Evolutionary conservation across 2,113 vertebrate genomes (phyloP), one percentile per base, ranked within the genome.

Genomic region (Athene noctua): DNA sequence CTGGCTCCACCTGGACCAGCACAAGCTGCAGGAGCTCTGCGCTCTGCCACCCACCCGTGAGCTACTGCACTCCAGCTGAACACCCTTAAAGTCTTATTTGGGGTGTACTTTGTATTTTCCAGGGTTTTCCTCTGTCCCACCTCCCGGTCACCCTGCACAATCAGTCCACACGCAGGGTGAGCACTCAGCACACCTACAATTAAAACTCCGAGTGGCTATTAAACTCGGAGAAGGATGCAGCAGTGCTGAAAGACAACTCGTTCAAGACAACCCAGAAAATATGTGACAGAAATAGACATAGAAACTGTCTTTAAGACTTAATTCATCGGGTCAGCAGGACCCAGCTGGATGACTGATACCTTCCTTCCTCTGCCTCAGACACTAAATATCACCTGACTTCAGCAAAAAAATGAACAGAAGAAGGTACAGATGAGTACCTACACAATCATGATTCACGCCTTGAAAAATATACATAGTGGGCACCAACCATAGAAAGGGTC

Each of bases 1-100:
- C 68, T 61, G 42, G 40, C 32, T 88, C 67, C 40, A 12, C n/a
- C 46, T n/a, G 61, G 52, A 57, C 49, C 27, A 30, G 63, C 46
- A 27, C 68, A 12, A 61, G 63, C 27, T 7, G 7, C 30, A 26
- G 77, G 49, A 74, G 23, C 25, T 5, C 63, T 32, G 7, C 5
- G 4, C 23, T 58, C 44, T 13, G 23, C 5, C 78, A 25, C 26
- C 66, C 12, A 1, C 42, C 1, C 23, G 0, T 0, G 5, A 20
- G 13, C 49, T 18, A 1, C 49, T 10, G 5, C 0, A 0, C 55
- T 38, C n/a, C 11, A 4, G 7, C 5, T 51, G 29, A 51, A 59
- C 1, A 30, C 4, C 85, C 61, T 13, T 5, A 0, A 29, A 47
- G 10, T 3, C 36, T 34, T 15, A 3, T 1, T 80, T 5, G 7